These are phyloP conservation scores for Hemicentrotus pulcherrimus DNA, from an alignment of 35 echinoderm and acorn worm species.

Conservation along the genomic window DNA sequence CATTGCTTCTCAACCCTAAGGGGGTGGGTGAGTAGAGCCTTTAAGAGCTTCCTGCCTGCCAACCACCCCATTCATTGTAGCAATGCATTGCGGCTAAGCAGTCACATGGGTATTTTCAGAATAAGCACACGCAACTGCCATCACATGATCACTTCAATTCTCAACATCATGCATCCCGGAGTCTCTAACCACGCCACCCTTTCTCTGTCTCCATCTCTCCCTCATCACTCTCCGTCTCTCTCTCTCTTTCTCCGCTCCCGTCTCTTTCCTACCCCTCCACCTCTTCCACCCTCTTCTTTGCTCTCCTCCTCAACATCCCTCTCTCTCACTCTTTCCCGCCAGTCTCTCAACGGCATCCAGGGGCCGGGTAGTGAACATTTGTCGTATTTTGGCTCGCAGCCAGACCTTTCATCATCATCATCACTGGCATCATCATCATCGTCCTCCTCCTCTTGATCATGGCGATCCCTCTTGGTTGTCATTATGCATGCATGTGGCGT, in stretches of 20 bases:
- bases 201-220: background rate
- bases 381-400: slow-evolving; percentile 43
- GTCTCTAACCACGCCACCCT: background rate
- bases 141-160: slow-evolving; percentile 29
- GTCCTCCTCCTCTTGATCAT: slow-evolving; percentile 32
- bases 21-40: background rate
- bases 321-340: slow-evolving; percentile 9
- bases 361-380: slow-evolving; percentile 34
- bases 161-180: background rate
- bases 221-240: background rate
- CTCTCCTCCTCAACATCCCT: background rate
- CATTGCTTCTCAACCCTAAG: background rate
- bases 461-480: slow-evolving; percentile 15
- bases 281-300: background rate
- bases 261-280: background rate
- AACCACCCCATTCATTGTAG: slow-evolving; percentile 30
- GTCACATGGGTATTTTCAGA: slow-evolving; percentile 43
- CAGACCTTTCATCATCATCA: slow-evolving; percentile 42
- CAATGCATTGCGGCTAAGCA: slow-evolving; percentile 40
- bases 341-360: background rate
- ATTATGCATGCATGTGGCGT: slow-evolving; percentile 43
- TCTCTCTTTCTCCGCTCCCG: background rate
- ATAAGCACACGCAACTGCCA: slow-evolving; percentile 43
- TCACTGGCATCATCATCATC: slow-evolving; percentile 30
- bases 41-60: background rate